Base-by-base conservation (phyloP, 2,888 invertebrate genomes). In the Myopa tessellatipennis region DNA sequence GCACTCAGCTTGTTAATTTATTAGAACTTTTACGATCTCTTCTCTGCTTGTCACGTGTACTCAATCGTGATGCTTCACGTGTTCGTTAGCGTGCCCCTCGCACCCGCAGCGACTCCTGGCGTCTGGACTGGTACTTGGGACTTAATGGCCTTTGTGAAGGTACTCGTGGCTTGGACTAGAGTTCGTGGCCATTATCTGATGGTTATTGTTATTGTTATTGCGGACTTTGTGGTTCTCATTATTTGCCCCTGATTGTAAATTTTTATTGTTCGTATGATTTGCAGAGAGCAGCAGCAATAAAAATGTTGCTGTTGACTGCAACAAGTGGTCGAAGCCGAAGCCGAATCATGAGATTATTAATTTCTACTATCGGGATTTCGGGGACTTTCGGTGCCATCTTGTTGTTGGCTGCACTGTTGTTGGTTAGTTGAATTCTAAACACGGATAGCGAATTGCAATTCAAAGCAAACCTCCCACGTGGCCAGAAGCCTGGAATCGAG, bases 151-250 rank as follows among this genome's bases (percentile, higher is more conserved):
- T 18, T 12, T 55, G 55, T 26, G 45, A 50, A 68, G 38, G 7
- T 18, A 40, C 18, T 68, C 45, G 45, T n/a, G 26, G 26, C 26
- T 8, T 36, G 73, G 40, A 70, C 69, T 70, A 60, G 61, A 69
- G 69, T 74, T 78, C 77, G 77, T 78, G 77, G 77, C 74, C 70
- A 77, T 78, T 74, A 78, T 78, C 77, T 74, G 77, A 70, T 78
- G 67, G 61, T 74, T 70, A 74, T 74, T 70, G 74, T 74, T 74
- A 74, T 74, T 75, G 34, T 16, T 16, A 26, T 34, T 18, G 61
- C 61, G 61, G 61, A 61, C 34, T 36, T 38, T 8, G 36, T 38
- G 65, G 61, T 26, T 34, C 65, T 38, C 7, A 65, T 65, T 34
- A 65, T 65, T 65, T 65, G 65, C 36, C 36, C 65, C 65, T n/a